phyloP scores from a whole-genome alignment of 2,888 invertebrate genomes.

The Bhutanitis thaidina region DNA sequence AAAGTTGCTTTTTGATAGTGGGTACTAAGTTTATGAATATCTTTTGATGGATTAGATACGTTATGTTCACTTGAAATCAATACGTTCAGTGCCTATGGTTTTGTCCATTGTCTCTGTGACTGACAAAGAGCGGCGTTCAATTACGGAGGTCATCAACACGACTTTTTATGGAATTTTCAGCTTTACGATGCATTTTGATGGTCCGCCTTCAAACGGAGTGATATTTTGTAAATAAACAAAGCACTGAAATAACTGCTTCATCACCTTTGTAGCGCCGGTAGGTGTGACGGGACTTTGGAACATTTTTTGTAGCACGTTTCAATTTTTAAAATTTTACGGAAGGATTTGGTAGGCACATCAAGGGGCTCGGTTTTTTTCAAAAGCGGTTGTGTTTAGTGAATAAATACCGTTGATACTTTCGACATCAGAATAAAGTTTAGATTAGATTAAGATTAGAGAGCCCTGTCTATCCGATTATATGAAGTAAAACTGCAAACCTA shows the following conservation, averaged over 20 bases:
- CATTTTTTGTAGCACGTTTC: constrained; percentile 47
- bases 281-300: constrained; percentile 54
- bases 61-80: constrained; percentile 42
- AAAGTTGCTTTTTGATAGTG: too few relatives aligned
- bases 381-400: constrained; percentile 24
- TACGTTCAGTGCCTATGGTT: constrained; percentile 53
- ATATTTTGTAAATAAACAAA: constrained; percentile 80
- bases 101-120: constrained; percentile 73
- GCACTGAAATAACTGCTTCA: constrained; percentile 76
- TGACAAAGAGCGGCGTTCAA: constrained; percentile 66
- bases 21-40: too few relatives aligned
- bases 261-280: constrained; percentile 77
- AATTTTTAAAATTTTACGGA: constrained; percentile 40
- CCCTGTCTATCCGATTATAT: constrained; percentile 13
- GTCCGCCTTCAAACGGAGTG: constrained; percentile 80
- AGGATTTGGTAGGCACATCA: constrained; percentile 32
- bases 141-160: constrained; percentile 78
- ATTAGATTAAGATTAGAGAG: background rate
- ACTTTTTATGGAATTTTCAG: constrained; percentile 78
- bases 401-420: constrained; percentile 6
- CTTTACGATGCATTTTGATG: constrained; percentile 78
- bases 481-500: constrained; percentile 6
- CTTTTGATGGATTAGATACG: background rate
- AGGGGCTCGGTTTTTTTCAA: constrained; percentile 24
- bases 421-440: background rate